A percentile compares a stretch with the other conserved stretches of the same genome.
Evolutionary conservation across 1,140 invertebrate species (phyloP).

Genomic region (Cyclargus thomasi): DNA sequence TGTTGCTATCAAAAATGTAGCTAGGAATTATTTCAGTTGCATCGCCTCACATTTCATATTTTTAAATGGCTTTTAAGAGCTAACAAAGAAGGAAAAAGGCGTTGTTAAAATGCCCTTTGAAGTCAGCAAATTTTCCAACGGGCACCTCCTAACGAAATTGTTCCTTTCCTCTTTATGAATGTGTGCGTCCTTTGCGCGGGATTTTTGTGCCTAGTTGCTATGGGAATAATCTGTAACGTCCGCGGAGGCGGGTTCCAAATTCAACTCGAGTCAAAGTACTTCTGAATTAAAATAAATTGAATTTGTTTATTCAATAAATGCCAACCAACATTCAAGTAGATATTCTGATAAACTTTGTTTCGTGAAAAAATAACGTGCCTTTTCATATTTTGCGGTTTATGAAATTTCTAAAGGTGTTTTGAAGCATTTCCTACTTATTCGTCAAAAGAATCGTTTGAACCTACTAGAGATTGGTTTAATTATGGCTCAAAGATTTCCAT

Average conservation of each 20-base stretch:
- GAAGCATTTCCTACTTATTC: not conserved
- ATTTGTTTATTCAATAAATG: slow-evolving; percentile 2
- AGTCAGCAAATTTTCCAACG: slow-evolving; percentile 61
- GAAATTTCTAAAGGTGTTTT: not conserved
- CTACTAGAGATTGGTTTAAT: too few relatives aligned
- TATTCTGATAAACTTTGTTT: too few relatives aligned
- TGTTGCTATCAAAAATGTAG: too few relatives aligned
- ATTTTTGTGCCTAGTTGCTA: slow-evolving; percentile 41
- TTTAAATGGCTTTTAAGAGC: slow-evolving; percentile 57
- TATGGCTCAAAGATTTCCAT: too few relatives aligned
- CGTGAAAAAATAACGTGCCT: not conserved
- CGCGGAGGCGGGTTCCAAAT: not conserved
- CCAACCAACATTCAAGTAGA: not conserved
- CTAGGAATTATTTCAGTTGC: slow-evolving; percentile 14
- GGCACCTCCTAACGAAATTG: slow-evolving; percentile 68
- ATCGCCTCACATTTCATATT: slow-evolving; percentile 36
- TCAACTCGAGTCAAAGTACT: too few relatives aligned
- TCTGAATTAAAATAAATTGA: slow-evolving; percentile 2
- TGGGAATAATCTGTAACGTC: slow-evolving; percentile 38
- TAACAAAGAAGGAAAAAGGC: slow-evolving; percentile 52
- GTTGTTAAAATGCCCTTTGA: slow-evolving; percentile 66
- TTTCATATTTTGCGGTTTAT: not conserved
- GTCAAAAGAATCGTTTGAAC: too few relatives aligned
- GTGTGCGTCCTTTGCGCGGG: slow-evolving; percentile 50
- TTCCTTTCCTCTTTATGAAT: slow-evolving; percentile 66